Evolutionary conservation across 2,113 vertebrate genomes (phyloP), one percentile per base, ranked within the genome.

Genomic region (Vombatus ursinus): DNA sequence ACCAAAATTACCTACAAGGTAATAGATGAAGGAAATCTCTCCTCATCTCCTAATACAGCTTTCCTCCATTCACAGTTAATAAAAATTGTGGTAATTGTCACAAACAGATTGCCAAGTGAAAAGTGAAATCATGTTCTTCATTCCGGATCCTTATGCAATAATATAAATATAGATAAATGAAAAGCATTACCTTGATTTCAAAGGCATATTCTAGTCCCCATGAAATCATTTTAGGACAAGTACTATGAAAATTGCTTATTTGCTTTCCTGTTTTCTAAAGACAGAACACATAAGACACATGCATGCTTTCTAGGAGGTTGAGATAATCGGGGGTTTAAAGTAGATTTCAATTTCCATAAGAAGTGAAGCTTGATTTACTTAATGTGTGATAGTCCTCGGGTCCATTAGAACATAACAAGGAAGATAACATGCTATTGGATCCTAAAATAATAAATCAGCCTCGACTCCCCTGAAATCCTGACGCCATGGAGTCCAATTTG

Each of bases 51-150:
- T 97, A 98, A 97, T 92, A 98, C 94, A 97, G 97, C 97, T 97
- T 97, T 97, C 97, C 98, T 97, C 97, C 95, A 97, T 90, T 91
- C 96, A 97, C 96, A 97, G 97, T 98, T 98, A 98, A 98, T 97
- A 98, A 98, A 98, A 98, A 98, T 96, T 96, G 97, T 92, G 98
- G 94, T 97, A 98, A 98, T 97, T 98, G 97, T 98, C 98, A 97
- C 96, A 98, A 98, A 96, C 98, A 98, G 98, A 98, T 97, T 91
- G 95, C 97, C 98, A 98, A 98, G 97, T 96, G 90, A 53, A 90
- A 90, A 93, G 92, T 89, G 96, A 93, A 97, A 98, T 96, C 97
- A 97, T 92, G 97, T 96, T 96, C 97, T 96, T 97, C 96, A 98
- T 98, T 96, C 95, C 94, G 90, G 96, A 95, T 95, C 96, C 96